Base-by-base conservation (phyloP, 1,140 invertebrate species). In the Meloidogyne floridensis region DNA sequence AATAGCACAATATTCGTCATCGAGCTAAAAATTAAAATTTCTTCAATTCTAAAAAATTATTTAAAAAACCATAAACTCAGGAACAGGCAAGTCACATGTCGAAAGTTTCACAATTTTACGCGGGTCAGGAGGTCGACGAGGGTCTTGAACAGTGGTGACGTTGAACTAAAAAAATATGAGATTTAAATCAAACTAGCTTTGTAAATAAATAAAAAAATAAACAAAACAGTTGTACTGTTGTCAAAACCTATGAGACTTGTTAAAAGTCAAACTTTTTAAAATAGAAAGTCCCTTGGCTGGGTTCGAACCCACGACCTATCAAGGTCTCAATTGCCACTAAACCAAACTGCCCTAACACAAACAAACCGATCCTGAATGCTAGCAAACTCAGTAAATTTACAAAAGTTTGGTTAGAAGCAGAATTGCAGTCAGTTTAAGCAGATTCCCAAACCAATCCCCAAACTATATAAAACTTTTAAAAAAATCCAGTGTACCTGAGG, bases 1-100 rank as follows among this genome's bases (percentile, higher is more conserved):
- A 74, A 81, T 75, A 8, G 80, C 71, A 10, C 72, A 75, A 69
- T 75, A 81, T 13, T 81, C 59, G n/a, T 81, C 80, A 18, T 81
- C 80, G n/a, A 81, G n/a, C 80, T 81, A 11, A 72, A 80, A 32
- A 74, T 54, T 20, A 13, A n/a, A 70, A 72, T 47, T 78, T 18
- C 2, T 65, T 32, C 42, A 78, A 74, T 3, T 9, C 43, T 5
- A 65, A 18, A 77, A 8, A 20, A 65, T 15, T 2, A 42, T 20
- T 11, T 13, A 42, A 43, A 4, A 65, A 18, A 81, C 80, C 75
- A 72, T 47, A 77, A 81, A 81, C 5, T 79, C 43, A 11, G 80
- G 80, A 18, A 81, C 75, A 65, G 72, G 54, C 9, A 81, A 42
- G 11, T 81, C 80, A 20, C 32, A 51, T 6, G 15, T 69, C n/a